phyloP scores from a whole-genome alignment of 2,113 vertebrate species.

The Pelusios castaneus region DNA sequence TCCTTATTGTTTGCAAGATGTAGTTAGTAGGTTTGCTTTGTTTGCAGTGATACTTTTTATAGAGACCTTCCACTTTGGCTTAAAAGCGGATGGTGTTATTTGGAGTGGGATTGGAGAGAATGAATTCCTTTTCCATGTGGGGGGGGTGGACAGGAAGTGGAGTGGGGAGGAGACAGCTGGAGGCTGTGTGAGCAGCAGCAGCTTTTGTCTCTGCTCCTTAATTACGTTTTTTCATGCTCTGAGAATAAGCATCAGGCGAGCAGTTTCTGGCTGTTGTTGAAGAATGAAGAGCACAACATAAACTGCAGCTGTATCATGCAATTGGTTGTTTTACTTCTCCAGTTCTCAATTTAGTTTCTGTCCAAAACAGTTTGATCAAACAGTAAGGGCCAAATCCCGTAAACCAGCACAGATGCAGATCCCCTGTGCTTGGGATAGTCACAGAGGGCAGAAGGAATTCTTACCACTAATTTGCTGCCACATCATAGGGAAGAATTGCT shows the following conservation, averaged over 20 bases:
- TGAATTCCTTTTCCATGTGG: neutral
- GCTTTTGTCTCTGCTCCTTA: neutral
- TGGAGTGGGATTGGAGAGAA: constrained; percentile 4
- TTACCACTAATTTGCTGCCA: neutral
- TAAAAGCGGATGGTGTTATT: constrained; percentile 6
- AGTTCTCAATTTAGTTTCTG: constrained; percentile 24
- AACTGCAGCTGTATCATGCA: neutral
- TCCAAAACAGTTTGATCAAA: neutral
- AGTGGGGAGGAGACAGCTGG: neutral
- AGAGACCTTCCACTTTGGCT: constrained; percentile 24
- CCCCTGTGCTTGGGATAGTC: neutral
- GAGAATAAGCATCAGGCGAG: constrained; percentile 39
- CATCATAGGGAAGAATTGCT: neutral
- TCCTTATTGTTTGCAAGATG: neutral
- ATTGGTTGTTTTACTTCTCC: constrained; percentile 3
- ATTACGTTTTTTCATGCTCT: constrained; percentile 15
- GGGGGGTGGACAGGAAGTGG: constrained; percentile 11
- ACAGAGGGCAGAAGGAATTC: neutral
- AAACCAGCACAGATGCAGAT: neutral
- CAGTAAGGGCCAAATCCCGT: neutral
- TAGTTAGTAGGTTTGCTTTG: neutral
- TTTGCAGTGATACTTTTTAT: constrained; percentile 7
- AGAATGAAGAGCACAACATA: neutral
- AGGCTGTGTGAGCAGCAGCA: neutral
- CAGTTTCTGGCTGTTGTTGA: constrained; percentile 18